Evolutionary conservation across 1,140 invertebrate genomes (phyloP), one percentile per base, ranked within the genome.

Genomic region (Dendrolimus punctatus): DNA sequence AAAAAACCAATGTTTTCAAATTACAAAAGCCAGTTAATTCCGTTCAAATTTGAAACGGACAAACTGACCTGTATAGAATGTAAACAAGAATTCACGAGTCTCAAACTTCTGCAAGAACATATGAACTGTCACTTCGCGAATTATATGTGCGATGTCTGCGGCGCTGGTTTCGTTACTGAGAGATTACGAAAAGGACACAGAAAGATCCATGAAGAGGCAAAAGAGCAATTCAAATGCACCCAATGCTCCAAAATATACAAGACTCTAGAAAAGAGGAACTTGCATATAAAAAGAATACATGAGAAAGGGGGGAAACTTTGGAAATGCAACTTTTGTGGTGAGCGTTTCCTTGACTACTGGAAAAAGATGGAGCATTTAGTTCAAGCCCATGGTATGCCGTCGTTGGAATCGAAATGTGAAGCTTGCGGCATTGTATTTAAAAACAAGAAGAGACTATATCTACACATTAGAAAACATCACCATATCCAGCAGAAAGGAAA

Each of bases 61-160:
- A 64, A 62, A n/a, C 68, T 68, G 36, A 56, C 65, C 7, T 81
- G 75, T 46, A 62, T 71, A 43, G 64, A 59, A 6, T 80, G 77
- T 42, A 57, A 62, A 7, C 59, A 55, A 10, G 64, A 50, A 39
- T 80, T 68, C 43, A 60, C 74, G 39, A 70, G 65, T 0, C 76
- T 80, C 40, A 69, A 71, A 2, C 53, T 72, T 0, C 51, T 78
- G 2, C 72, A 80, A 48, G 54, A 67, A 8, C 77, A 80, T 40
- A 80, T 80, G 77, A 76, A 78, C 42, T 51, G 55, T 5, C 78
- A 81, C 58, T 81, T 65, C n/a, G 61, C 72, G 9, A 80, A 75
- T 43, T 76, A 64, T 46, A 66, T 72, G 0, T 80, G 77, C 49
- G 70, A 77, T 6, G 58, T 66, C 6, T 80, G 77, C 43, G 75